Base-by-base conservation (phyloP, 2,888 invertebrate species). In the Limenitis camilla region DNA sequence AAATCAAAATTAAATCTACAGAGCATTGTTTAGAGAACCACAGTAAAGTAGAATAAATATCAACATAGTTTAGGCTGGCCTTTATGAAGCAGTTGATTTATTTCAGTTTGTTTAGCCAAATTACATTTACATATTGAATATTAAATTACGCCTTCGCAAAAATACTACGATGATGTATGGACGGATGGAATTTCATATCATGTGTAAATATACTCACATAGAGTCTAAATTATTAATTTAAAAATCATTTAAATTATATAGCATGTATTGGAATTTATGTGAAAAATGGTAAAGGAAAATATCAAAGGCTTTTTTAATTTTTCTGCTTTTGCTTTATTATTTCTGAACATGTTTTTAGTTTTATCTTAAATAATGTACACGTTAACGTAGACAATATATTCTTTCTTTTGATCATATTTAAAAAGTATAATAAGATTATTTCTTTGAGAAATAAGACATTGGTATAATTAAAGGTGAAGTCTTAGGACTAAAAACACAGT, bases 111-210 rank as follows among this genome's bases (percentile, higher is more conserved):
- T 36, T 43, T 28, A 46, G 32, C 35, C 19, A 54, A 50, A 55
- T 51, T 40, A 51, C 43, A 55, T 48, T 48, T 43, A 47, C 51
- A 54, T 54, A 47, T 38, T 51, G 40, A 43, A 55, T 38, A 48
- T 40, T 44, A 40, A 43, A 47, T n/a, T 27, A 28, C 9, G 39
- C 28, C 30, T 50, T 47, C 35, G 32, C 33, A 30, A 48, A 47
- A 44, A 47, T 27, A 35, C 11, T 8, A 7, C 9, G 43, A 43
- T 30, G n/a, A 40, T 10, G 33, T 40, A 40, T 51, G 30, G 36
- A 28, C 29, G 27, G 46, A 9, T 10, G 6, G 28, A 44, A 49
- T 31, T 43, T 40, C 43, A 31, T 48, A 40, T 44, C 47, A 39
- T 8, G 6, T 43, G 30, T 45, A 45, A 48, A 52, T 53, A 45